phyloP scores from a whole-genome alignment of 2,797 vertebrate species.

The Anisognathus igniventris region DNA sequence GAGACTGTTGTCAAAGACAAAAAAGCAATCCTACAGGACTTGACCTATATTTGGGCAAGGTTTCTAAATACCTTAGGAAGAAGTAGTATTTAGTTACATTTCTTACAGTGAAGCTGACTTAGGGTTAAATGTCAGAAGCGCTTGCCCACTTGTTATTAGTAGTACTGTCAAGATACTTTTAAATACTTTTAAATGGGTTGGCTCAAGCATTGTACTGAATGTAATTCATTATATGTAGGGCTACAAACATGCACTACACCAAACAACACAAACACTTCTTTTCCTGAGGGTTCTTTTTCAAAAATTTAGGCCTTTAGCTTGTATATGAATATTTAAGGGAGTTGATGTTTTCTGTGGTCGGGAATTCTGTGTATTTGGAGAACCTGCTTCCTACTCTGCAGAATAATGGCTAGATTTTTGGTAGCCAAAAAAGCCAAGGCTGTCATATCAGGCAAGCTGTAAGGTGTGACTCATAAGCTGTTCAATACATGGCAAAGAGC shows the following conservation, averaged over 20 bases:
- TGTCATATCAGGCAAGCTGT: neutral
- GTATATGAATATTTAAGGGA: neutral
- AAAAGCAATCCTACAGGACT: neutral
- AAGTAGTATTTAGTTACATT: neutral
- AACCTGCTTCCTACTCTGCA: neutral
- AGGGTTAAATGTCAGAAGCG: neutral
- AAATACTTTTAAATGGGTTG: neutral
- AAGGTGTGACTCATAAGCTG: neutral
- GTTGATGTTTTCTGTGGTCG: neutral
- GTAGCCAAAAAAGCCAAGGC: neutral
- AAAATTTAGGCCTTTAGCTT: neutral
- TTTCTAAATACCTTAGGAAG: neutral
- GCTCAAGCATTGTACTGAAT: neutral
- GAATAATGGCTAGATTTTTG: neutral
- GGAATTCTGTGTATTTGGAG: neutral
- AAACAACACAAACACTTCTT: neutral
- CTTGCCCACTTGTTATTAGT: neutral
- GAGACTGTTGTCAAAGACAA: neutral
- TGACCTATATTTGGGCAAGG: neutral
- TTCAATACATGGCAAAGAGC: accelerated
- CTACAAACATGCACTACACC: neutral
- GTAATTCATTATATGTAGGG: neutral
- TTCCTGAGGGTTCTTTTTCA: neutral
- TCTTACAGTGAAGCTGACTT: neutral
- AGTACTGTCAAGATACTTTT: neutral